Evolutionary conservation across 2,113 vertebrate species (phyloP).

Genomic region (Psammodynastes pulverulentus): DNA sequence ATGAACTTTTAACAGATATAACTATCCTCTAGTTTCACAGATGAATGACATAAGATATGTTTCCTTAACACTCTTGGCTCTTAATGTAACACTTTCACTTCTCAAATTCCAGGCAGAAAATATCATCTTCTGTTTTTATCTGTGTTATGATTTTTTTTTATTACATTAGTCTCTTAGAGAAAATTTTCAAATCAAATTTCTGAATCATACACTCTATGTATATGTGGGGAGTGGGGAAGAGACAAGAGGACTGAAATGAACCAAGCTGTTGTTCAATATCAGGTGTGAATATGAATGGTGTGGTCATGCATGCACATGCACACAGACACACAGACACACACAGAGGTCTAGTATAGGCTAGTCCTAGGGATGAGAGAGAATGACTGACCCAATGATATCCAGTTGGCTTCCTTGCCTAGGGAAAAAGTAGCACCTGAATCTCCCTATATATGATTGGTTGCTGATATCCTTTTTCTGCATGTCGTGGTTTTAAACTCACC

Average conservation of each 20-base stretch:
- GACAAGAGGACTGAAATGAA: background rate
- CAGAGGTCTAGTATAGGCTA: background rate
- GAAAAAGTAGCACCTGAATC: background rate
- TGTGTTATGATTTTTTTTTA: background rate
- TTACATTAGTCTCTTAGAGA: background rate
- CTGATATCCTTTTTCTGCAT: background rate
- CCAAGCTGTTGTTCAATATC: background rate
- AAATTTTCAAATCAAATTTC: background rate
- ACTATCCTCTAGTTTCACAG: background rate
- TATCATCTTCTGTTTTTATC: background rate
- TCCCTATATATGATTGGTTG: background rate
- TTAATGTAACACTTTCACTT: background rate
- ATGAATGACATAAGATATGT: background rate
- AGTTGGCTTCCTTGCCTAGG: background rate
- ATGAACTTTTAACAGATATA: background rate
- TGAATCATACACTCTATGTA: background rate
- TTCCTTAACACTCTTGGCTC: background rate
- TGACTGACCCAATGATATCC: background rate
- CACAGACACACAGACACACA: background rate
- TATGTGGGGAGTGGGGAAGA: background rate
- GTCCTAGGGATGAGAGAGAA: background rate
- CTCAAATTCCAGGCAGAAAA: background rate
- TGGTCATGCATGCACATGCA: fast-evolving
- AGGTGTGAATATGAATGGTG: background rate
- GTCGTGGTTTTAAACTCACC: constrained; percentile 54